Percentiles rank a stretch among this genome's conserved stretches.
These are phyloP conservation scores for Pachycephus smyrnensis DNA, from an alignment of 2,888 invertebrate genomes.

Conservation along the genomic window DNA sequence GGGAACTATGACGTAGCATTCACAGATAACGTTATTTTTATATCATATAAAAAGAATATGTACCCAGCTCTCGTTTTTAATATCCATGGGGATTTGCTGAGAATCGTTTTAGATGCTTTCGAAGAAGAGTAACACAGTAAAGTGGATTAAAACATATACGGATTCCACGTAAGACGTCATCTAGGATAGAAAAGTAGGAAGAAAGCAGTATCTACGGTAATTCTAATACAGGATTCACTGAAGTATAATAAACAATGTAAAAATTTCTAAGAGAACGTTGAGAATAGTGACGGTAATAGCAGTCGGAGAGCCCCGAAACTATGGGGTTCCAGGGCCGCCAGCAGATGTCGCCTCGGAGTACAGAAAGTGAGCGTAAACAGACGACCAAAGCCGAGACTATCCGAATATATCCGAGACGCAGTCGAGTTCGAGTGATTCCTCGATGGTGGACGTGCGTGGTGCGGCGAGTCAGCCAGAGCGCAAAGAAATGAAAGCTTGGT, in stretches of 20 bases:
- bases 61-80: slow-evolving; percentile 28
- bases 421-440: slow-evolving; percentile 44
- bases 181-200: background rate
- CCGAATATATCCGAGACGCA: slow-evolving; percentile 39
- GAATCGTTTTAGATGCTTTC: background rate
- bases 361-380: slow-evolving; percentile 39
- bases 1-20: background rate
- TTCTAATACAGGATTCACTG: background rate
- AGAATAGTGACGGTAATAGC: background rate
- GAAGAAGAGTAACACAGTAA: background rate
- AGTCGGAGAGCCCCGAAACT: background rate
- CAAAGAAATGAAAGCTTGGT: slow-evolving; percentile 34
- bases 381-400: slow-evolving; percentile 30
- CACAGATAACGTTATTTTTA: slow-evolving; percentile 30
- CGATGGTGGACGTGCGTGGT: slow-evolving; percentile 43
- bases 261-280: background rate
- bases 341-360: slow-evolving; percentile 7
- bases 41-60: slow-evolving; percentile 26
- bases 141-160: background rate
- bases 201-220: background rate
- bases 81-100: background rate
- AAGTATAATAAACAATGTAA: background rate
- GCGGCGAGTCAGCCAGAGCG: slow-evolving; percentile 23
- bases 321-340: background rate
- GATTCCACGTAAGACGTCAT: background rate